Conservation (phyloP, 2,113 vertebrate species). For the Pollimyrus isidori region DNA sequence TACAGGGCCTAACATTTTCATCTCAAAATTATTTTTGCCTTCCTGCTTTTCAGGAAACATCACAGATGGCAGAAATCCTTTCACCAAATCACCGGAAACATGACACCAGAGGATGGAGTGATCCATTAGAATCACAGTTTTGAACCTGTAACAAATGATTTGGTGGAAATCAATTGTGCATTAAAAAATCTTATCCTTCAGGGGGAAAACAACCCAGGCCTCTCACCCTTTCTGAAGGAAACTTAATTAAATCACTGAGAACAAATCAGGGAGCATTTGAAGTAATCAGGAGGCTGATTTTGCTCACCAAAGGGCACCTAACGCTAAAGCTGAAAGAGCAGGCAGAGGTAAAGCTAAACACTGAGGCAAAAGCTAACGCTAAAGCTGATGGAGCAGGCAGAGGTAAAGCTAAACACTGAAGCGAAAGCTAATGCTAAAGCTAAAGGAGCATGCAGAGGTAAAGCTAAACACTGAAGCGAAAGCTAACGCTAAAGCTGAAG, state of each 20-base stretch:
- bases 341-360: background rate
- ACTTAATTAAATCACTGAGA: conserved; percentile 14
- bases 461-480: background rate
- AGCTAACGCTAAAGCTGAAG: background rate
- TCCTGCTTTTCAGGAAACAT: background rate
- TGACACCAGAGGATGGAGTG: background rate
- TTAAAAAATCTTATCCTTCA: background rate
- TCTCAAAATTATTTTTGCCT: background rate
- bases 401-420: background rate
- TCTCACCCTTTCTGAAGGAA: background rate
- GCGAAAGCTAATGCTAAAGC: background rate
- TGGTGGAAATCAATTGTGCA: background rate
- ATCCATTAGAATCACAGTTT: background rate
- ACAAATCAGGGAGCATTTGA: background rate
- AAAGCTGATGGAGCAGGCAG: background rate
- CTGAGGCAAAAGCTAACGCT: background rate
- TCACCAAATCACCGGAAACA: background rate
- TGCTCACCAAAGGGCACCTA: background rate
- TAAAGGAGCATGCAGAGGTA: background rate
- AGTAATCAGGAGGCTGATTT: background rate
- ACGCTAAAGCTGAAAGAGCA: background rate
- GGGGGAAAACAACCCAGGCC: background rate
- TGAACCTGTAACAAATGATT: background rate
- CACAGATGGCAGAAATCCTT: conserved; percentile 3
- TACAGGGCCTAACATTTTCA: background rate